Percentiles rank a stretch among this genome's conserved stretches.
These are phyloP conservation scores for Hermatobates lingyangjiaoensis DNA, from an alignment of 1,140 invertebrate species.

Conservation along the genomic window DNA sequence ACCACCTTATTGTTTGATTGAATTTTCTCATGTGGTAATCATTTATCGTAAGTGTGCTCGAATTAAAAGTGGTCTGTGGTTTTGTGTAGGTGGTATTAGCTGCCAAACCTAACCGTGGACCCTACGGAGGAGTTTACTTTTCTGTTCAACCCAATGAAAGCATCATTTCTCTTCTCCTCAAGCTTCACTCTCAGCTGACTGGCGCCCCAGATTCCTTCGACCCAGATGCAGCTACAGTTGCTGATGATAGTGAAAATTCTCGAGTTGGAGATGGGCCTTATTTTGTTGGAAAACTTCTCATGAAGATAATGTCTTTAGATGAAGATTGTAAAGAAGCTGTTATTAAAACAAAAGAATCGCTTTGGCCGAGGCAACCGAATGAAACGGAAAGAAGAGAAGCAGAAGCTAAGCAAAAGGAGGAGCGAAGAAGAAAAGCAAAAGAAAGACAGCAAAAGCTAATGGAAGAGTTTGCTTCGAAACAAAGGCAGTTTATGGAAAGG, in stretches of 20 bases:
- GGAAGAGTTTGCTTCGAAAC: conserved; percentile 77
- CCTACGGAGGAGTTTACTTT: too few species aligned
- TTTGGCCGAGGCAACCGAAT: conserved; percentile 55
- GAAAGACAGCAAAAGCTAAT: conserved; percentile 82
- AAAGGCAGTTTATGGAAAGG: conserved; percentile 79
- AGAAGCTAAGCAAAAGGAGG: conserved; percentile 56
- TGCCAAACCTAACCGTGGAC: too few species aligned
- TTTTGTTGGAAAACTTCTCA: conserved; percentile 60
- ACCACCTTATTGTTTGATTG: too few species aligned
- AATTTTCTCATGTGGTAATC: too few species aligned
- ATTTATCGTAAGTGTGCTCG: too few species aligned
- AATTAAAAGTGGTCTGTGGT: too few species aligned
- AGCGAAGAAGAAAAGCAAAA: conserved; percentile 59
- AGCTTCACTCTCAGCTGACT: conserved; percentile 79
- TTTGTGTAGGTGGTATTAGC: too few species aligned
- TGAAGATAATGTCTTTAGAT: conserved; percentile 51
- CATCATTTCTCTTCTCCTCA: conserved; percentile 75
- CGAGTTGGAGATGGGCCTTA: conserved; percentile 73
- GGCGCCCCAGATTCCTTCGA: conserved; percentile 60
- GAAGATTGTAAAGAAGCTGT: conserved; percentile 42
- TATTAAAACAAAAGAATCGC: conserved; percentile 39
- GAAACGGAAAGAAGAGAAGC: conserved; percentile 50
- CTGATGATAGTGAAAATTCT: conserved; percentile 22
- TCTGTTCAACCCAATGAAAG: conserved; percentile 65
- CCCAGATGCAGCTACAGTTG: conserved; percentile 29